Percentiles rank a stretch among this genome's conserved stretches.
Evolutionary conservation across 2,888 invertebrate genomes (phyloP).

Genomic region (Macrophya alboannulata): DNA sequence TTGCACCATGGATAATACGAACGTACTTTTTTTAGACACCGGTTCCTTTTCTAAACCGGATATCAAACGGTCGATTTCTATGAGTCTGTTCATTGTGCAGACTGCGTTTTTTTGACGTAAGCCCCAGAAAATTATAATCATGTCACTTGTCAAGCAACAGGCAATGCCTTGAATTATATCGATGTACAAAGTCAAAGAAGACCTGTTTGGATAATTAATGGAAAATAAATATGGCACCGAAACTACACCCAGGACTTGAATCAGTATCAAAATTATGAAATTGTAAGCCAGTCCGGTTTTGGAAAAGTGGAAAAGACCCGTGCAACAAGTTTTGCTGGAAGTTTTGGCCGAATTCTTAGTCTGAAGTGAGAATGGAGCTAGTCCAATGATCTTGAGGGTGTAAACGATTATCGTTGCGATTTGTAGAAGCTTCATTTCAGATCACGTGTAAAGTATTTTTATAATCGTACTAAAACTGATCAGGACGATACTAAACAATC

Average conservation of each 20-base stretch:
- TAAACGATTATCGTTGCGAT: neutral
- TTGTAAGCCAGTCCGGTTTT: conserved; percentile 27
- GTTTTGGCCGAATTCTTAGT: neutral
- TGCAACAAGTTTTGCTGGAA: neutral
- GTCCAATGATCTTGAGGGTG: conserved; percentile 22
- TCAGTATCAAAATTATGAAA: neutral
- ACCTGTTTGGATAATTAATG: neutral
- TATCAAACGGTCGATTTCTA: neutral
- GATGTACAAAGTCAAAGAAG: neutral
- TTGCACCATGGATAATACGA: neutral
- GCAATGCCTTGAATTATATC: neutral
- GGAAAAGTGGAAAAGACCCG: neutral
- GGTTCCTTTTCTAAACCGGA: neutral
- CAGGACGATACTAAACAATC: neutral
- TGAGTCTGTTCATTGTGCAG: neutral
- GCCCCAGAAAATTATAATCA: conserved; percentile 13
- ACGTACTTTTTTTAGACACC: neutral
- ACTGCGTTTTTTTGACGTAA: neutral
- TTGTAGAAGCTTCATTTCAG: neutral
- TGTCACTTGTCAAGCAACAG: neutral
- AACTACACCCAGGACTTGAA: neutral
- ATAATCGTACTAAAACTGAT: neutral
- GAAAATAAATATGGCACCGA: neutral
- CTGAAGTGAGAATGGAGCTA: conserved; percentile 1
- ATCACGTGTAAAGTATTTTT: neutral